Conservation (phyloP, 2,797 vertebrate genomes). For the Micropoecilia bifurca region DNA sequence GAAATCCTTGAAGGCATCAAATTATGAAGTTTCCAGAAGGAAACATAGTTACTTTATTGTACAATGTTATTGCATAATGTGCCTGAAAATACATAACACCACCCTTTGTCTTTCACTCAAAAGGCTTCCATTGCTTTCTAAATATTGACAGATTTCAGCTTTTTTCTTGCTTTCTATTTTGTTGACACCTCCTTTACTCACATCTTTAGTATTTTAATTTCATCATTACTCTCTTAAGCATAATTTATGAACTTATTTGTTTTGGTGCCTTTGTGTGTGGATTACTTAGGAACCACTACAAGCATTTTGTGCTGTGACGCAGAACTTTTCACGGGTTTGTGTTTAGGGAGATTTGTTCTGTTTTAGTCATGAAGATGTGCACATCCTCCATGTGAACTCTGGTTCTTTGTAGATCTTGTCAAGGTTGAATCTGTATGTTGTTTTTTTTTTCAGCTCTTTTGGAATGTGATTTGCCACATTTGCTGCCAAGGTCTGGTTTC, state of each 20-base stretch:
- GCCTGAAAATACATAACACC: too few species aligned
- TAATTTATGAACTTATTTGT: neutral
- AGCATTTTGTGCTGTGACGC: constrained; percentile 1
- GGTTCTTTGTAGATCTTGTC: constrained; percentile 51
- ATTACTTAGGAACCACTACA: neutral
- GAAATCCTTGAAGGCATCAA: too few species aligned
- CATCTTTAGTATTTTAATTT: neutral
- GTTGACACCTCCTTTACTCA: neutral
- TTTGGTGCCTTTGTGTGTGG: neutral
- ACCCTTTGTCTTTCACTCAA: neutral
- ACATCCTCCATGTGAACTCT: constrained; percentile 54
- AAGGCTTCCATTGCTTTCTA: neutral
- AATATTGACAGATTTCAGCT: neutral
- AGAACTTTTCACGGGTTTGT: constrained; percentile 19
- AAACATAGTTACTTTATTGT: too few species aligned
- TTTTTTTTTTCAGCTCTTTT: constrained; percentile 26
- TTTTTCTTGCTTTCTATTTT: neutral
- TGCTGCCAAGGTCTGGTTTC: constrained; percentile 55
- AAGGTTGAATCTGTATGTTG: constrained; percentile 50
- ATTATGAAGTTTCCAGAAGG: too few species aligned
- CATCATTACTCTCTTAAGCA: neutral
- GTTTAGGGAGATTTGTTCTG: constrained; percentile 31
- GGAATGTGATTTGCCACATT: constrained; percentile 56
- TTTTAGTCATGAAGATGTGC: constrained; percentile 32
- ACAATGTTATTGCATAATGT: too few species aligned